Conservation (phyloP, 92 coral and sea anemone species). For the Phymanthus crucifer region DNA sequence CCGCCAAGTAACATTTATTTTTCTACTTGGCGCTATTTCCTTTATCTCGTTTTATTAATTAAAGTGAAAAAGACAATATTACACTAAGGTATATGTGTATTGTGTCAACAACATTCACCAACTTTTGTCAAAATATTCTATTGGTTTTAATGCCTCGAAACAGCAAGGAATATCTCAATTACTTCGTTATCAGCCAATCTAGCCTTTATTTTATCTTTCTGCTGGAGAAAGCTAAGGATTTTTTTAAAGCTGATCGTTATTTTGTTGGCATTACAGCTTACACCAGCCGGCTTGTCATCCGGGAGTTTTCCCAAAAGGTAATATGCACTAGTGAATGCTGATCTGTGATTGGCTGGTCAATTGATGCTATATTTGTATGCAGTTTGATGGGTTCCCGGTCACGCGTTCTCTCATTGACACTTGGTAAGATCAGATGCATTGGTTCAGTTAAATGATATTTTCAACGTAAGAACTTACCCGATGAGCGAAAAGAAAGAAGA, state of each 20-base stretch:
- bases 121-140: not conserved
- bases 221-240: not conserved
- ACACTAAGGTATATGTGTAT: not conserved
- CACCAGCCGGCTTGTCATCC: constrained; percentile 32
- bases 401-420: constrained; percentile 44
- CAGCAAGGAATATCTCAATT: not conserved
- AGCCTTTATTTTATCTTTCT: not conserved
- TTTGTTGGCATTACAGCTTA: not conserved
- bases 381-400: constrained; percentile 25
- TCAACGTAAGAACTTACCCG: not conserved
- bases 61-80: constrained; percentile 21
- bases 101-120: not conserved
- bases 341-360: constrained; percentile 18
- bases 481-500: constrained; percentile 25
- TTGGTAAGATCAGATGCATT: constrained; percentile 26
- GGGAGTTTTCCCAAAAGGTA: constrained; percentile 1
- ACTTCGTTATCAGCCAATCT: constrained; percentile 1
- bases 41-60: not conserved
- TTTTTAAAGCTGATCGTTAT: not conserved
- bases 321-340: not conserved
- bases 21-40: not conserved
- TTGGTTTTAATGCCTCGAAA: not conserved
- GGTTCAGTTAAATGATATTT: constrained; percentile 11
- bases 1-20: not conserved
- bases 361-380: constrained; percentile 27